Evolutionary conservation across 1,140 invertebrate genomes (phyloP), one percentile per base, ranked within the genome.

Genomic region (Apolygus lucorum): DNA sequence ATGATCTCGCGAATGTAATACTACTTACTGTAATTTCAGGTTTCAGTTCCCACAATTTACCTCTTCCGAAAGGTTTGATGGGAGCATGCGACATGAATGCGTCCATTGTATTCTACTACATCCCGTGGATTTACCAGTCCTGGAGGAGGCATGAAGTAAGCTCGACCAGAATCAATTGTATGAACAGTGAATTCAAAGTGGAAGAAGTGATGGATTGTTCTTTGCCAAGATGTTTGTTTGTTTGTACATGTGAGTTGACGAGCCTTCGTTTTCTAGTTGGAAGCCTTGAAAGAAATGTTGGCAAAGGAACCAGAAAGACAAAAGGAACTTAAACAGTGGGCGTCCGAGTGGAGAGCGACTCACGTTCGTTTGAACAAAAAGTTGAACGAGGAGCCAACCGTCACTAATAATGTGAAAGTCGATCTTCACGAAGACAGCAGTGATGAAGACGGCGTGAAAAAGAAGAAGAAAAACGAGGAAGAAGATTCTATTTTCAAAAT

Each of bases 41-140:
- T 59, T 34, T 71, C 4, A 67, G 65, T 21, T 24, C 66, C 25
- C 70, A 63, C 0, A 22, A 63, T 2, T 66, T 71, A 63, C 63
- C 68, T 0, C 63, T 69, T 13, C 68, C 49, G n/a, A 49, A 67
- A 26, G 71, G 71, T 21, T 26, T 79, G 74, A 52, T 54, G 79
- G 63, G 76, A 74, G 72, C 74, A 78, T 73, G 77, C 76, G 85
- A 88, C 74, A 82, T 80, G 34, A 86, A 85, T 72, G 85, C 84
- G 13, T 82, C 83, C 49, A 82, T 87, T 24, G 80, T 84, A 70
- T 81, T 86, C 76, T 85, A 85, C 29, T 72, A 70, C 66, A 70
- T 72, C 22, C 71, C 71, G 52, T 66, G 67, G 29, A 59, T 70
- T 24, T 72, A 67, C 52, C 52, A 70, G 68, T 34, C 68, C 1